Percentiles rank a stretch among this genome's conserved stretches.
phyloP scores from a whole-genome alignment of 2,888 invertebrate species.

The Dioctria linearis region DNA sequence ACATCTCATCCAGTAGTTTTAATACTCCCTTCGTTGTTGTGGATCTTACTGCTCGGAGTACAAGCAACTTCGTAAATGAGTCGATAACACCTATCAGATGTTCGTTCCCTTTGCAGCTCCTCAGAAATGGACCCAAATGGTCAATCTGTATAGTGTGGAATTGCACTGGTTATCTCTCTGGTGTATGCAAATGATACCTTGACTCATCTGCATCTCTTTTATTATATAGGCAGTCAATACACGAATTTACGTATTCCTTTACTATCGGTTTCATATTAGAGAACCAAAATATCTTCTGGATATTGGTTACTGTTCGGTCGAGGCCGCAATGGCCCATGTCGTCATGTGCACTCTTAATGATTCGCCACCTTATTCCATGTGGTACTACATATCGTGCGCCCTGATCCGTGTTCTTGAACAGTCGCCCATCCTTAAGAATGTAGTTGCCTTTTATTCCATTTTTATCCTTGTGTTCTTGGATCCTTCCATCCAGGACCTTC shows the following conservation, averaged over 20 bases:
- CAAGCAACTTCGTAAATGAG: constrained; percentile 29
- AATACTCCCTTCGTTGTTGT: no score
- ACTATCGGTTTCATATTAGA: constrained; percentile 30
- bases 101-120: constrained; percentile 10
- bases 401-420: not conserved
- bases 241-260: not conserved
- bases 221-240: no score
- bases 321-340: constrained; percentile 53
- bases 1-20: not conserved
- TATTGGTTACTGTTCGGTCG: constrained; percentile 51
- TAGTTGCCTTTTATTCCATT: not conserved
- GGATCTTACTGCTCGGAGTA: not conserved
- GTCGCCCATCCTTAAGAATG: constrained; percentile 8
- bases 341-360: constrained; percentile 53
- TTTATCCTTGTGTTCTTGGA: not conserved
- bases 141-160: constrained; percentile 26
- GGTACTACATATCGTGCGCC: not conserved
- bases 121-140: constrained; percentile 45
- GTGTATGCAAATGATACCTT: constrained; percentile 32
- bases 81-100: constrained; percentile 17
- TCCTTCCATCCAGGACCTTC: not conserved
- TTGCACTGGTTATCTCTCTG: constrained; percentile 50
- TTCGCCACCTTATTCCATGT: not conserved
- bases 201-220: no score
- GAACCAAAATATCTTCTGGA: constrained; percentile 55